Conservation (phyloP, 2,888 invertebrate genomes). For the Boloria euphrosyne region DNA sequence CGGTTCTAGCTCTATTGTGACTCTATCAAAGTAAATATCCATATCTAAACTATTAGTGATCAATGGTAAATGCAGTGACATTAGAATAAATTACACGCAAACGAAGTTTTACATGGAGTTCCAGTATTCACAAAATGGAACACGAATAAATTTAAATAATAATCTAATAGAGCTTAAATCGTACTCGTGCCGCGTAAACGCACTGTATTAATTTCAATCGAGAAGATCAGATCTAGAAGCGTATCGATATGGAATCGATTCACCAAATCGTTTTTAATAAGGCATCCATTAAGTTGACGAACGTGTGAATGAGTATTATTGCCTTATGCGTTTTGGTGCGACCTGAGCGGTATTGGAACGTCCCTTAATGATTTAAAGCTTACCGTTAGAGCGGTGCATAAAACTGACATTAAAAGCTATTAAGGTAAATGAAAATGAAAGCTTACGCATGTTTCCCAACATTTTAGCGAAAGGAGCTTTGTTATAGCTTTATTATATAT, state of each 20-base stretch:
- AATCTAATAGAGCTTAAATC: constrained; percentile 39
- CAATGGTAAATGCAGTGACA: constrained; percentile 46
- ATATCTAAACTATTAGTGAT: constrained; percentile 41
- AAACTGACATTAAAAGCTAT: constrained; percentile 26
- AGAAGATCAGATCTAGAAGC: constrained; percentile 50
- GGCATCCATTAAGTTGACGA: constrained; percentile 75
- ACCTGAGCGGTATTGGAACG: constrained; percentile 66
- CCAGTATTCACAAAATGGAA: constrained; percentile 59
- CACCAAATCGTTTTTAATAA: constrained; percentile 75
- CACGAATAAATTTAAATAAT: constrained; percentile 66
- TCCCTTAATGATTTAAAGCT: constrained; percentile 70
- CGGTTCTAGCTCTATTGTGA: constrained; percentile 33
- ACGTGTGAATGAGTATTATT: constrained; percentile 80
- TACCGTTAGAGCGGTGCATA: constrained; percentile 27
- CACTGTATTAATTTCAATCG: constrained; percentile 66
- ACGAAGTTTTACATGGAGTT: constrained; percentile 57
- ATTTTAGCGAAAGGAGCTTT: background rate
- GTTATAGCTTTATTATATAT: background rate
- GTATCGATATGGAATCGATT: constrained; percentile 57
- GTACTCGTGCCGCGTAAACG: constrained; percentile 50
- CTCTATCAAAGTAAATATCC: constrained; percentile 38
- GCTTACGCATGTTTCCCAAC: background rate
- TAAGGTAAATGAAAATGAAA: constrained; percentile 2
- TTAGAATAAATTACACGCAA: constrained; percentile 61
- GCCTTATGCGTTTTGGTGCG: constrained; percentile 69